phyloP scores from a whole-genome alignment of 2,797 vertebrate genomes.

The Rhabdomys pumilio region DNA sequence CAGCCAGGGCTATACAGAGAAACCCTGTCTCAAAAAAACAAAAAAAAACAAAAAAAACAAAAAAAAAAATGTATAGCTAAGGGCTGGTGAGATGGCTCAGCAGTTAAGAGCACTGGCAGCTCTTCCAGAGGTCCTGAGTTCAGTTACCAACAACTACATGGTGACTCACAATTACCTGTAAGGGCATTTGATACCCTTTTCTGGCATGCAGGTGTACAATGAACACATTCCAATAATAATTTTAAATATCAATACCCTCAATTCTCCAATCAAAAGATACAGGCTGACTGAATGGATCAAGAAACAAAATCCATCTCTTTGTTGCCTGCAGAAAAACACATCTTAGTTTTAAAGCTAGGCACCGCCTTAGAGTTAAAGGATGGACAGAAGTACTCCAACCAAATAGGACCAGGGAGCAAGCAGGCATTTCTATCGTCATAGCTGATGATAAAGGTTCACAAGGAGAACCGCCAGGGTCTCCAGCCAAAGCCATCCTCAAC shows the following conservation, averaged over 20 bases:
- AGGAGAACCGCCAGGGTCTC: background rate
- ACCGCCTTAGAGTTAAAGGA: background rate
- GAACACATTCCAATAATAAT: background rate
- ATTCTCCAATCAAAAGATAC: background rate
- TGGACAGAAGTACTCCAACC: background rate
- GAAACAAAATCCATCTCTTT: background rate
- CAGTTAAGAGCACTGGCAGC: background rate
- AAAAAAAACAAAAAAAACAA: too few relatives aligned
- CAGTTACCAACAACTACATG: background rate
- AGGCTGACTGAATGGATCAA: background rate
- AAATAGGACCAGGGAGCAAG: background rate
- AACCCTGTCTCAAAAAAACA: too few relatives aligned
- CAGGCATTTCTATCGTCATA: background rate
- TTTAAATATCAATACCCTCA: background rate
- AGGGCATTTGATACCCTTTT: background rate
- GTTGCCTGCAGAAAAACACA: background rate
- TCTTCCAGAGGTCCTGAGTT: background rate
- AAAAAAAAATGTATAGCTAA: background rate
- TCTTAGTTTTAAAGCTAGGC: background rate
- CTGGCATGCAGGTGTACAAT: background rate
- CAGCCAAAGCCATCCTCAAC: background rate
- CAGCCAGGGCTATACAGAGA: too few relatives aligned
- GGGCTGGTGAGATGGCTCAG: background rate
- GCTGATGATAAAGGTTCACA: background rate
- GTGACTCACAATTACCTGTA: background rate